Conservation (phyloP, 1,140 invertebrate genomes). For the Asbolus verrucosus region DNA sequence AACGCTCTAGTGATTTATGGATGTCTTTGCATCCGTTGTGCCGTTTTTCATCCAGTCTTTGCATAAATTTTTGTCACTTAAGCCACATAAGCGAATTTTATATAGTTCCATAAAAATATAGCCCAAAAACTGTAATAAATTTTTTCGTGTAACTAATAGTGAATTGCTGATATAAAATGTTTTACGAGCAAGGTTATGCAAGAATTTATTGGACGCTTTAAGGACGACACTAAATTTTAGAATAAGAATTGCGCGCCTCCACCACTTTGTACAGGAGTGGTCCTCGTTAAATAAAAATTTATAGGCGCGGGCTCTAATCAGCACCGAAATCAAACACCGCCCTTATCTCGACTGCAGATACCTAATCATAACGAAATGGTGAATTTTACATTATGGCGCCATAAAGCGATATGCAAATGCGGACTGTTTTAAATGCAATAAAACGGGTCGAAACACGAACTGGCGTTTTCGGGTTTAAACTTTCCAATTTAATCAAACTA, state of each 20-base stretch:
- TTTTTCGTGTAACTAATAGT: constrained; percentile 47
- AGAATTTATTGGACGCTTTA: constrained; percentile 44
- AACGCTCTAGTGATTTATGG: constrained; percentile 51
- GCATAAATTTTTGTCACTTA: constrained; percentile 56
- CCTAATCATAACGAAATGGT: neutral
- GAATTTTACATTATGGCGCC: no score
- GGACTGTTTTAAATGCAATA: no score
- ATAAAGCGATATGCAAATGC: no score
- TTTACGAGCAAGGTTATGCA: constrained; percentile 39
- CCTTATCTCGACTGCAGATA: neutral
- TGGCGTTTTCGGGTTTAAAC: no score
- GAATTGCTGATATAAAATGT: constrained; percentile 48
- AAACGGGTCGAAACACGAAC: no score
- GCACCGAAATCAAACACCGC: constrained; percentile 1
- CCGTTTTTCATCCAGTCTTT: constrained; percentile 52
- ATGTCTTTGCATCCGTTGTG: constrained; percentile 44
- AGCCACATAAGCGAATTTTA: constrained; percentile 55
- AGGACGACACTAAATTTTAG: constrained; percentile 29
- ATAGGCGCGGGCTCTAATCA: constrained; percentile 32
- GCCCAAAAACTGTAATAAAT: constrained; percentile 52
- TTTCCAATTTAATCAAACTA: no score
- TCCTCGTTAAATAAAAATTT: constrained; percentile 29
- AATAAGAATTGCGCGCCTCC: constrained; percentile 27
- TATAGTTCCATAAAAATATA: constrained; percentile 52
- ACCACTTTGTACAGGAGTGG: constrained; percentile 25